Evolutionary conservation across 2,113 vertebrate species (phyloP), one percentile per base, ranked within the genome.

Genomic region (Cnemophilus loriae): DNA sequence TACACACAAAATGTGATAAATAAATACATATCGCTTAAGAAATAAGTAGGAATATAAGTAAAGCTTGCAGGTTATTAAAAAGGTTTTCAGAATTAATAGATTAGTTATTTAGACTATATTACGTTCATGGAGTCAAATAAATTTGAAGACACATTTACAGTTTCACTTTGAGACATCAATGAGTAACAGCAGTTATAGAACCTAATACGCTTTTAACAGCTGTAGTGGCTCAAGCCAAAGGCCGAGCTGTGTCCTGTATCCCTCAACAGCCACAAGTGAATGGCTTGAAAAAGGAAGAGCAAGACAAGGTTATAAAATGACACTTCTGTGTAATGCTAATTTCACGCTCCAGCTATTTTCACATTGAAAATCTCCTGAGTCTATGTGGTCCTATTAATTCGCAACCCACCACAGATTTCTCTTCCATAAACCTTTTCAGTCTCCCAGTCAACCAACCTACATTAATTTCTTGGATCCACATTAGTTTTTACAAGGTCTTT

Each of bases 161-260:
- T 78, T 94, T 69, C 47, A 53, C 9, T 61, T 44, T 35, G 52
- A 85, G 52, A 49, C 12, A 53, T 52, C 9, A 61, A 9, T 37
- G 60, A 22, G 32, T 53, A 24, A 67, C 1, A 7, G 39, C 37
- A 71, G 39, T 23, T 61, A 27, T 5, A 56, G 65, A 68, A 77
- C 11, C 37, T 50, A 41, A 44, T 4, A 17, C 1, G n/a, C 16
- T 73, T 77, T 68, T 35, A 53, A 69, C 15, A 64, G 13, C 28
- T 63, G 20, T 22, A 52, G 49, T 14, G 13, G 10, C 13, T 79
- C 65, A 59, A 83, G 56, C 22, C 56, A 49, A 85, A 78, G 32
- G 26, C 27, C 0, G 0, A 30, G 52, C 16, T 44, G 4, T 46
- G 15, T 83, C 39, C n/a, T 39, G 7, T 46, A 55, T 41, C 6